phyloP scores from a whole-genome alignment of 1,140 invertebrate species.

The Bombus picipes region DNA sequence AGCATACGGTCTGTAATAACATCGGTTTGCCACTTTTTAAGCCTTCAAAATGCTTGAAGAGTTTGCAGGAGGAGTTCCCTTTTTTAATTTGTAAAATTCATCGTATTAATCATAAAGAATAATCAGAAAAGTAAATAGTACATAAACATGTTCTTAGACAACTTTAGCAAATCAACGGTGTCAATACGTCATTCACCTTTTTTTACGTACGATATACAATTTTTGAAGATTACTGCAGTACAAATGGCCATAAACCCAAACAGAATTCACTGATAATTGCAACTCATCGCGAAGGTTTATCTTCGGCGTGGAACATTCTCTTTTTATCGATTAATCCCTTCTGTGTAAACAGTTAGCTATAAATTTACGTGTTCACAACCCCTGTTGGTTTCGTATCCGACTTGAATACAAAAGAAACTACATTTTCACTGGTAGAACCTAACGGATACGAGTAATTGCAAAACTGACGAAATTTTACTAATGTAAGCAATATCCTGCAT shows the following conservation, averaged over 20 bases:
- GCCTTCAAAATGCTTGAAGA: not conserved
- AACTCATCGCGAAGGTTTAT: constrained; percentile 34
- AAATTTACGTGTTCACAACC: constrained; percentile 7
- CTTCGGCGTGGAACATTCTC: constrained; percentile 34
- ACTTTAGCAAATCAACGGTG: not conserved
- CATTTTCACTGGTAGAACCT: not conserved
- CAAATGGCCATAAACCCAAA: constrained; percentile 58
- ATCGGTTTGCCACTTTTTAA: constrained; percentile 17
- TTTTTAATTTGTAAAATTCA: not conserved
- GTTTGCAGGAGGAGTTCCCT: not conserved
- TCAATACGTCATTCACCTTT: not conserved
- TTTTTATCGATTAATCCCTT: constrained; percentile 42
- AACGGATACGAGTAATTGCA: constrained; percentile 25
- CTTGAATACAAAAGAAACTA: not conserved
- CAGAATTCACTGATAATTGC: constrained; percentile 42
- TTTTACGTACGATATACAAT: not conserved
- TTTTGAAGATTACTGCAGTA: constrained; percentile 6
- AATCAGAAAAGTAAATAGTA: not conserved
- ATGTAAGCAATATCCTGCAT: constrained; percentile 28
- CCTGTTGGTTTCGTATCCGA: constrained; percentile 44
- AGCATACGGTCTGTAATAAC: constrained; percentile 1
- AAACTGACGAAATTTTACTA: constrained; percentile 39
- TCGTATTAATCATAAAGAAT: not conserved
- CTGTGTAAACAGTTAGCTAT: constrained; percentile 20
- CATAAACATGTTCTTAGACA: not conserved